Evolutionary conservation across 53 echinoderm and acorn worm species (phyloP), one percentile per base, ranked within the genome.

Genomic region (Mesocentrotus franciscanus): DNA sequence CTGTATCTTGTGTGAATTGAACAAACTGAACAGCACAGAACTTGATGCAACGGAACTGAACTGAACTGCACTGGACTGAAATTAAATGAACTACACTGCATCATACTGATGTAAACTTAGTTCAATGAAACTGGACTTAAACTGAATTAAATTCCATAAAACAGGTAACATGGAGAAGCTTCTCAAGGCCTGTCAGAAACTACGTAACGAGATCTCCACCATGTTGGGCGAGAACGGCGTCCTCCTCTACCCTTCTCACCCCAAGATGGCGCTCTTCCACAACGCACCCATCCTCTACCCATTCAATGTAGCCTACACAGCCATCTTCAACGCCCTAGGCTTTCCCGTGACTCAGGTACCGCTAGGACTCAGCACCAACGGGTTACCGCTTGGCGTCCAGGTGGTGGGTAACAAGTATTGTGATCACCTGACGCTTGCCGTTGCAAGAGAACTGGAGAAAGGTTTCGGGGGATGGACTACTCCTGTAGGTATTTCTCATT

Each of bases 381-480:
- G 99, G 26, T 61, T 99, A 9, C 99, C 99, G 1, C 92, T 99
- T 2, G 99, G 99, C 0, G 95, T 99, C 7, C 99, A 99, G 96
- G 97, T 99, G 0, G 98, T 97, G 5, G 97, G 98, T 0, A 97
- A 97, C 92, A 96, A 95, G 34, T 96, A 97, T 92, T 97, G 97
- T 36, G 99, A 99, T 61, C 99, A 97, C 85, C 76, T 99, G 78
- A 96, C 98, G 2, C 42, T 99, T 15, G 99, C 99, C 10, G 99
- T 99, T 14, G 99, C 99, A 10, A 78, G 98, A 78, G 94, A 99
- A 87, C 92, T 99, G 20, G 99, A 99, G 95, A 94, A 60, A 71
- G 99, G 98, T 0, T 98, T 99, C 57, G 99, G 99, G 8, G 99
- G 99, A n/a, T 99, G 99, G 99, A 95, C 95, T 14, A 95, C 97